A percentile compares a stretch with the other conserved stretches of the same genome.
These are phyloP conservation scores for Tragelaphus buxtoni DNA, from an alignment of 2,113 vertebrate species.

Conservation along the genomic window DNA sequence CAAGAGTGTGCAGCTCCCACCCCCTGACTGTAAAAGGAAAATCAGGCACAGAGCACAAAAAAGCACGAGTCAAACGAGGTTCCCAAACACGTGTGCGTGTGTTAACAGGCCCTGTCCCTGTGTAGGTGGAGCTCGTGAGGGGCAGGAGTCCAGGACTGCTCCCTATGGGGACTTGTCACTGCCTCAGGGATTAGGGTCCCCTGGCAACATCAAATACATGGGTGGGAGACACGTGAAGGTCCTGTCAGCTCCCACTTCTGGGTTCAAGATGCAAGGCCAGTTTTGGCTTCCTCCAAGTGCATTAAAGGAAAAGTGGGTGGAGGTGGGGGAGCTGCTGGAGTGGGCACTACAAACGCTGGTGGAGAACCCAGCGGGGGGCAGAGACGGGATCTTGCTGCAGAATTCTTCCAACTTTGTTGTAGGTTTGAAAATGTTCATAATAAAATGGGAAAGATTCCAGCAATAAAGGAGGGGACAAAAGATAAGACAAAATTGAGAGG, in stretches of 20 bases:
- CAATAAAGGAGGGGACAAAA: not conserved
- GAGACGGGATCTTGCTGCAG: accelerated
- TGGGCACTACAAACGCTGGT: accelerated
- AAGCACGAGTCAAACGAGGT: not conserved
- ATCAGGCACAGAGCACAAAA: not conserved
- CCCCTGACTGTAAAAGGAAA: not conserved
- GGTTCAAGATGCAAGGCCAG: not conserved
- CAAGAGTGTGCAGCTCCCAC: not conserved
- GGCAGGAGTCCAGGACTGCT: not conserved
- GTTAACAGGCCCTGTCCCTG: not conserved
- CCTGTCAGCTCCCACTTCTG: no score
- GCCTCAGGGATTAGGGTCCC: no score
- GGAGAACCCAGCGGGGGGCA: not conserved
- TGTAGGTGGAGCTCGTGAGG: no score
- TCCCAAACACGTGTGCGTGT: not conserved
- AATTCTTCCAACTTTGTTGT: not conserved
- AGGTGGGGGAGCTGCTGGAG: not conserved
- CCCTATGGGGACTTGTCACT: not conserved
- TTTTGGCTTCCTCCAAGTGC: not conserved
- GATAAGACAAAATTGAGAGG: not conserved
- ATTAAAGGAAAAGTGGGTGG: not conserved
- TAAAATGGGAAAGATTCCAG: not conserved
- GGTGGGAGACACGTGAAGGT: not conserved
- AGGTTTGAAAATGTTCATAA: not conserved
- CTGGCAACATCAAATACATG: accelerated